These are phyloP conservation scores for Simalia tracyae DNA, from an alignment of 2,797 vertebrate species.

Conservation along the genomic window DNA sequence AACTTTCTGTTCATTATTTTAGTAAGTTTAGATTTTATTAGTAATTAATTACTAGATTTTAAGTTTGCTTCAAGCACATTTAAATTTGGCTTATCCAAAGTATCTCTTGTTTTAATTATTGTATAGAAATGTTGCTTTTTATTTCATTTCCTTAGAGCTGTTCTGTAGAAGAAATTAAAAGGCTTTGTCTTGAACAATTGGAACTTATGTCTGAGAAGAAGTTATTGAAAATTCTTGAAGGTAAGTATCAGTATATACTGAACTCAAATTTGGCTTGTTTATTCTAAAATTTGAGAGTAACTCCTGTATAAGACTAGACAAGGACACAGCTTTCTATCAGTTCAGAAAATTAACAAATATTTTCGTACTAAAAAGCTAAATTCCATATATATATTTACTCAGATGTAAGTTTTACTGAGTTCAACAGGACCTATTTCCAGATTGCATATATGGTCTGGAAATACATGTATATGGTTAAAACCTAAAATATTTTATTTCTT, in stretches of 20 bases:
- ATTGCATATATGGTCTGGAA: neutral
- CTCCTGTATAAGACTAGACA: neutral
- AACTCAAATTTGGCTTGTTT: neutral
- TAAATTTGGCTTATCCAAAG: neutral
- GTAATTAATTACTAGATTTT: neutral
- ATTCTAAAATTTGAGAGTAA: neutral
- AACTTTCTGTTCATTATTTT: neutral
- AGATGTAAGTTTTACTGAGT: neutral
- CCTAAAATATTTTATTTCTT: neutral
- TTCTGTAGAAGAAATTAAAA: slow-evolving; percentile 89
- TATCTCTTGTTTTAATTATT: neutral
- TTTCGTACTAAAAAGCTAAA: neutral
- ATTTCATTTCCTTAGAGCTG: slow-evolving; percentile 77
- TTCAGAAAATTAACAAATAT: neutral
- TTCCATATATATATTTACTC: neutral
- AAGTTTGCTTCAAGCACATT: neutral
- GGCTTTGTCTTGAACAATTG: slow-evolving; percentile 90
- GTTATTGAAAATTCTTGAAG: slow-evolving; percentile 89
- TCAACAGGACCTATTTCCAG: neutral
- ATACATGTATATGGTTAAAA: neutral
- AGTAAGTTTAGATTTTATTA: neutral
- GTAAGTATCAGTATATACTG: slow-evolving; percentile 72
- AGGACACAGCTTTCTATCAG: neutral
- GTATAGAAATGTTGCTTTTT: neutral
- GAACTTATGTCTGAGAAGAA: slow-evolving; percentile 86